Base-by-base conservation (phyloP, 2,888 invertebrate species). In the Trachelus troglodyta region DNA sequence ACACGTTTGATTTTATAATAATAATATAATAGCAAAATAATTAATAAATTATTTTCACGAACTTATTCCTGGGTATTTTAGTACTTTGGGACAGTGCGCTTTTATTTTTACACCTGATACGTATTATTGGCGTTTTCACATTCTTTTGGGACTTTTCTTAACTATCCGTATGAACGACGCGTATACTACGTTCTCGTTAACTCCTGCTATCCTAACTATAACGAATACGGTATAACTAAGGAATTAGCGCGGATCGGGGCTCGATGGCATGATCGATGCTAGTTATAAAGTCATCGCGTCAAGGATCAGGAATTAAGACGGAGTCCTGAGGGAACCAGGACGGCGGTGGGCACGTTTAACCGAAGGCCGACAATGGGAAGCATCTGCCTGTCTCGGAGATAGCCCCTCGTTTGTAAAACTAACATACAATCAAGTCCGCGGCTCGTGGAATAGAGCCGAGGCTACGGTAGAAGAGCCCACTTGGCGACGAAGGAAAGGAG, bases 391-490 rank as follows among this genome's bases (percentile, higher is more conserved):
- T 81, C 85, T 81, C 83, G 84, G 83, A 85, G 86, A 86, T 87
- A 87, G 86, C 83, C 84, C 86, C 88, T 89, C 88, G 88, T 89
- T 90, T 89, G 87, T 90, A 90, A 90, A 90, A 90, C 89, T 89
- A 89, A 88, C 89, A 88, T 89, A 88, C 87, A 90, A 88, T 89
- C 90, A 90, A 87, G 86, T 89, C 90, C 87, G 87, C 84, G 88
- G 88, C 82, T 79, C 80, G 81, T 74, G 79, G 78, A 76, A 56
- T 23, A 56, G 56, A 56, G 56, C 1, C 56, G 56, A 56, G 6
- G 9, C 56, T 56, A 9, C 9, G 23, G 56, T 56, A 56, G 56
- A 23, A 56, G 23, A 56, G 23, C 56, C 56, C 56, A 6, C 56
- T 56, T 56, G 73, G 79, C 78, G 79, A 79, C 77, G 80, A 81